Conservation (phyloP, 2,888 invertebrate genomes). For the Doris montereyensis region DNA sequence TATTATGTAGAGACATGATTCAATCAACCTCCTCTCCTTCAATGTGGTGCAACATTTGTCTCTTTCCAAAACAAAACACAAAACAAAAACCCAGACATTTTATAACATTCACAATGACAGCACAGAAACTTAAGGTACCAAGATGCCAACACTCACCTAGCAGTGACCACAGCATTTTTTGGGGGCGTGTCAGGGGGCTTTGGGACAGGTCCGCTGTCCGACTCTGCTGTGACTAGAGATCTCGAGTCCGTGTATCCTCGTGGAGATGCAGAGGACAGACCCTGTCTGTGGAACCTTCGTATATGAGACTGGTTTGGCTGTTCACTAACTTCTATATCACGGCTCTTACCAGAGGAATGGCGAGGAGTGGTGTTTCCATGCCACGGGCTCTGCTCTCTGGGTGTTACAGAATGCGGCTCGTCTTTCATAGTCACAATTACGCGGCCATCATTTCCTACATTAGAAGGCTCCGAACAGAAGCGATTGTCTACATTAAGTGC, state of each 20-base stretch:
- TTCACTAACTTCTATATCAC: slow-evolving; percentile 33
- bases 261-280: slow-evolving; percentile 28
- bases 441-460: slow-evolving; percentile 10
- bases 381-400: slow-evolving; percentile 40
- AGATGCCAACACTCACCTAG: slow-evolving; percentile 54
- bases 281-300: slow-evolving; percentile 34
- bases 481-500: slow-evolving; percentile 41
- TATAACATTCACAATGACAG: too few species aligned
- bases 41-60: too few species aligned
- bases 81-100: too few species aligned
- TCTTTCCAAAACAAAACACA: too few species aligned
- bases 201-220: slow-evolving; percentile 54
- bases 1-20: too few species aligned
- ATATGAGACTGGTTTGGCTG: slow-evolving; percentile 28
- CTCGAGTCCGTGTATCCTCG: slow-evolving; percentile 30
- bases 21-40: too few species aligned
- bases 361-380: slow-evolving; percentile 46
- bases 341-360: slow-evolving; percentile 17
- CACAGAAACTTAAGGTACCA: too few species aligned
- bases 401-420: slow-evolving; percentile 23
- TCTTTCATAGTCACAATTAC: slow-evolving; percentile 34
- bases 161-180: slow-evolving; percentile 58
- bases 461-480: slow-evolving; percentile 31
- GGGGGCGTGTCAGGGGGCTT: too few species aligned
- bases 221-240: slow-evolving; percentile 44